Percentiles rank a stretch among this genome's conserved stretches.
Evolutionary conservation across 2,797 vertebrate genomes (phyloP).

Genomic region (Ptychobarbus kaznakovi): DNA sequence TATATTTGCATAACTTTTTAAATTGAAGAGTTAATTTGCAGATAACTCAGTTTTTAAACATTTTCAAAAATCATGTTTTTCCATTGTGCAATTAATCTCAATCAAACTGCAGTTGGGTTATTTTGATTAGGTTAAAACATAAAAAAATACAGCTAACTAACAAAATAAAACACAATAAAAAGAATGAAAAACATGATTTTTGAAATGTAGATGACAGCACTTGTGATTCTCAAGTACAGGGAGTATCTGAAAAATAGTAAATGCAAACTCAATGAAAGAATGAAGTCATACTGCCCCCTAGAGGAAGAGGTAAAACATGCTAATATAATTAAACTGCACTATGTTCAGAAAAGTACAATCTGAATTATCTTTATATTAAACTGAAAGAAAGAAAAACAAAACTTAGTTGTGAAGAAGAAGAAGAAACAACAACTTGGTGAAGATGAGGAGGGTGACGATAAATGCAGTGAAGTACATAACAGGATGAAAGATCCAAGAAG

Average conservation of each 20-base stretch:
- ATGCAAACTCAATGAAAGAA: not conserved
- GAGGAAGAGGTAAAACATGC: slow-evolving; percentile 26
- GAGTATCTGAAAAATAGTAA: slow-evolving; percentile 23
- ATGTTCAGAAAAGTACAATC: not conserved
- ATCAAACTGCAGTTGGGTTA: too few relatives aligned
- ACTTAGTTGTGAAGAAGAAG: not conserved
- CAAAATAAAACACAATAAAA: too few relatives aligned
- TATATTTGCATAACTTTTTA: not conserved
- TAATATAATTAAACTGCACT: not conserved
- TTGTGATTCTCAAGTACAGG: not conserved
- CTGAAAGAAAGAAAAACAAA: slow-evolving; percentile 16
- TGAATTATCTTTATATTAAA: not conserved
- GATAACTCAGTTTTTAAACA: too few relatives aligned
- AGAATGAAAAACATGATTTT: not conserved
- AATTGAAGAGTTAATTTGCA: not conserved
- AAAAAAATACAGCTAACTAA: too few relatives aligned
- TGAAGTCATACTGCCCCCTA: slow-evolving; percentile 1
- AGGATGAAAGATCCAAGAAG: not conserved
- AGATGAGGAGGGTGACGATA: not conserved
- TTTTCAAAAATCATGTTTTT: too few relatives aligned
- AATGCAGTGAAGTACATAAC: not conserved
- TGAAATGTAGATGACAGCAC: slow-evolving; percentile 9
- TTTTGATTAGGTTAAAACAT: too few relatives aligned
- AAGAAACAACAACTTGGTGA: slow-evolving; percentile 3
- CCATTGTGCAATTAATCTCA: too few relatives aligned